These are phyloP conservation scores for Lucilia sericata DNA, from an alignment of 1,140 invertebrate genomes.

Conservation along the genomic window DNA sequence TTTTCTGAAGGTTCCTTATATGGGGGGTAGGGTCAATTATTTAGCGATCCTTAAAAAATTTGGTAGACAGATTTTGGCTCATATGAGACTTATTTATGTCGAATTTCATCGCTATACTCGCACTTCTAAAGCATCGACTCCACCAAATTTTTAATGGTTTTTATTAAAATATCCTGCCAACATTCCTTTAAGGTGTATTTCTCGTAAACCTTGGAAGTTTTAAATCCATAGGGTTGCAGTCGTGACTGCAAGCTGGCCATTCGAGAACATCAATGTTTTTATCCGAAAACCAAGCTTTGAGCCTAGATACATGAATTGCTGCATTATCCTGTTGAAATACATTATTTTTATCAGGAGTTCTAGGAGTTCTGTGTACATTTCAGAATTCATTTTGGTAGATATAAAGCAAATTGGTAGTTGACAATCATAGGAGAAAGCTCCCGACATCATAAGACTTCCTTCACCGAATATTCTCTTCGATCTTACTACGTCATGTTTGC, in stretches of 20 bases:
- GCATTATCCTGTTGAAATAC: no score
- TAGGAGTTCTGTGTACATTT: no score
- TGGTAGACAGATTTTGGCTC: no score
- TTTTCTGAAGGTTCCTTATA: no score
- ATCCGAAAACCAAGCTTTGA: no score
- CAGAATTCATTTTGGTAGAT: no score
- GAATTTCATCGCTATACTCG: no score
- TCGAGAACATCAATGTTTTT: constrained; percentile 32
- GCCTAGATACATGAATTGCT: no score
- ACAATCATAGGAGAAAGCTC: constrained; percentile 33
- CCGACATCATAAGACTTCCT: constrained; percentile 46
- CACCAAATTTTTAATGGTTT: background rate
- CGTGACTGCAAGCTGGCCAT: constrained; percentile 45
- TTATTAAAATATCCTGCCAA: constrained; percentile 6
- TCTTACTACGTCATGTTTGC: constrained; percentile 8
- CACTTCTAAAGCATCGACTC: background rate
- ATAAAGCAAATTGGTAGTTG: constrained; percentile 34
- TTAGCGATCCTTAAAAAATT: no score
- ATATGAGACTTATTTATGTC: no score
- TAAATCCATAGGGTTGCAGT: constrained; percentile 50
- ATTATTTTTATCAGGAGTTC: no score
- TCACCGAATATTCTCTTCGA: constrained; percentile 46
- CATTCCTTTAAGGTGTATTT: constrained; percentile 23
- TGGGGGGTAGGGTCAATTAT: no score
- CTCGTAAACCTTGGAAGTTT: constrained; percentile 38